A percentile compares a stretch with the other conserved stretches of the same genome.
Evolutionary conservation across 2,113 vertebrate genomes (phyloP).

Genomic region (Saguinus midas): DNA sequence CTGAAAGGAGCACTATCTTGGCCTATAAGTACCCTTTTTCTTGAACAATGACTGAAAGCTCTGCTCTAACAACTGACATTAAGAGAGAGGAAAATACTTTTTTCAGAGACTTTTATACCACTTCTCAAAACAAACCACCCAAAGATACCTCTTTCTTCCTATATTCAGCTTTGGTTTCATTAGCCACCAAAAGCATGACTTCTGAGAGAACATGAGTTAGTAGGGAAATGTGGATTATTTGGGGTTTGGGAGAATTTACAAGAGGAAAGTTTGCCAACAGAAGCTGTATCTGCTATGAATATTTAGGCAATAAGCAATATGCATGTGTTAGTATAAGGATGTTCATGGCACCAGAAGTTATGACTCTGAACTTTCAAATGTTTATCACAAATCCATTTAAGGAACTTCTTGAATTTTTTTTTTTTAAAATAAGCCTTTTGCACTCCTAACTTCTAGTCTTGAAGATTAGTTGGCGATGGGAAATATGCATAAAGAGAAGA

Average conservation of each 20-base stretch:
- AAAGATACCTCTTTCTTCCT: not conserved
- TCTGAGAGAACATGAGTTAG: not conserved
- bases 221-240: not conserved
- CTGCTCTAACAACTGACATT: not conserved
- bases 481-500: not conserved
- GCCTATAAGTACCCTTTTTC: not conserved
- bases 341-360: not conserved
- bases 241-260: not conserved
- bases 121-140: slow-evolving; percentile 9
- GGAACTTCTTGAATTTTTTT: not conserved
- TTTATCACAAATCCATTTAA: not conserved
- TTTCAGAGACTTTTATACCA: not conserved
- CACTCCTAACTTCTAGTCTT: not conserved
- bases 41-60: not conserved
- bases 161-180: not conserved
- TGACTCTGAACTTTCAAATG: slow-evolving; percentile 15
- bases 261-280: not conserved
- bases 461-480: not conserved
- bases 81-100: not conserved
- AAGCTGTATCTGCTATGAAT: not conserved
- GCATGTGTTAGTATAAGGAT: not conserved
- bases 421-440: too few relatives aligned
- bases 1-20: not conserved
- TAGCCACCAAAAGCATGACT: not conserved
- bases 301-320: not conserved